Percentiles rank a stretch among this genome's conserved stretches.
These are phyloP conservation scores for Cataglyphis livida DNA, from an alignment of 2,888 invertebrate species.

Conservation along the genomic window DNA sequence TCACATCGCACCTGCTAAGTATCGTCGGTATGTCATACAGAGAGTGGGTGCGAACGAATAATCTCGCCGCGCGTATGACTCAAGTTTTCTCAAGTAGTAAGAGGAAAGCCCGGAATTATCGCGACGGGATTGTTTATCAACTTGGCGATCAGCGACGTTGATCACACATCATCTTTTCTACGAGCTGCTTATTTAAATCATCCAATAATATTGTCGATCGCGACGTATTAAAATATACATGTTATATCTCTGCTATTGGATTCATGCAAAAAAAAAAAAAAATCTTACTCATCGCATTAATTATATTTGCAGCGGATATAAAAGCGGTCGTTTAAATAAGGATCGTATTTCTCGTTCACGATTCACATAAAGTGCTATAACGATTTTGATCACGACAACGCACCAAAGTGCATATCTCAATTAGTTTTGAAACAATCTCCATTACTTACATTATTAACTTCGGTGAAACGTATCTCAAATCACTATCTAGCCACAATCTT, in stretches of 20 bases:
- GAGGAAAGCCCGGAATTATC: conserved; percentile 51
- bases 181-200: background rate
- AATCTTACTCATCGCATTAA: conserved; percentile 42
- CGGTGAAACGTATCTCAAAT: conserved; percentile 22
- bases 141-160: conserved; percentile 43
- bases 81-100: conserved; percentile 13
- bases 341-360: conserved; percentile 21
- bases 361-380: conserved; percentile 14
- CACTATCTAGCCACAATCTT: conserved; percentile 24
- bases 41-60: conserved; percentile 56
- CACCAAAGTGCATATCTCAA: conserved; percentile 41
- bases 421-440: conserved; percentile 52
- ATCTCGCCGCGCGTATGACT: conserved; percentile 53
- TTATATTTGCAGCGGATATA: background rate
- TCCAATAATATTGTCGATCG: conserved; percentile 41
- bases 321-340: conserved; percentile 13
- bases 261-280: background rate
- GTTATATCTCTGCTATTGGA: background rate
- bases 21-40: conserved; percentile 65
- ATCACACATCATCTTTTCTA: conserved; percentile 12
- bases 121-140: conserved; percentile 59
- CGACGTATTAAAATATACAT: conserved; percentile 36
- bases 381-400: conserved; percentile 27
- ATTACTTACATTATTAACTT: conserved; percentile 48
- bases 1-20: conserved; percentile 76